Evolutionary conservation across 2,113 vertebrate genomes (phyloP), one percentile per base, ranked within the genome.

Genomic region (Acinonyx jubatus): DNA sequence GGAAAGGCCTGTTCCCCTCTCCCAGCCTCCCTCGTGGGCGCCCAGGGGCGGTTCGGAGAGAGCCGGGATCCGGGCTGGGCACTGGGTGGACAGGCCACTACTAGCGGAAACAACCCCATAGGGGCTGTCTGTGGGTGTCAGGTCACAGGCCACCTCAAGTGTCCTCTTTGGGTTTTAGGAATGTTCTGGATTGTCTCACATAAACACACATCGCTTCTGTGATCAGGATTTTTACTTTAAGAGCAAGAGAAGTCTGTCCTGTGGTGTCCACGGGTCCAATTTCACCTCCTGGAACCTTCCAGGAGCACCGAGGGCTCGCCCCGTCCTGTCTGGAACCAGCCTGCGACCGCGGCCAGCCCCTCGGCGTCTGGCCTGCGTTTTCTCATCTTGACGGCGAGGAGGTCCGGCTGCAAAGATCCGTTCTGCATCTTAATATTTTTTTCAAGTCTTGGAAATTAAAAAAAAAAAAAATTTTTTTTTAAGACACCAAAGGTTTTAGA

Each of bases 31-130:
- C 19, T 41, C 27, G 2, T 16, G 10, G 29, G 31, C 21, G 3
- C 19, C 2, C 3, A n/a, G 23, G 48, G 27, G 33, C 55, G 12
- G 29, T 25, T 18, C 18, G 23, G 55, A 57, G 2, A 27, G 57
- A 31, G 2, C 0, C 12, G 7, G 25, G 7, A 8, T 9, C 8
- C 3, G 48, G 21, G 29, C 7, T 65, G 55, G n/a, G 68, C 1
- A 14, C 41, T 7, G 29, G 55, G 7, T 4, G 7, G 19, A 14
- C 1, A 8, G 45, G 45, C 7, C 45, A 7, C 45, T 45, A 9
- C 45, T 45, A 8, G 7, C 1, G 4, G 55, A 12, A 8, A 15
- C 21, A 50, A 2, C 21, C 27, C 18, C 10, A 0, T 4, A 38
- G 4, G 3, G 23, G 7, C 13, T 29, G 9, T 38, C n/a, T 48